Percentiles rank a stretch among this genome's conserved stretches.
Evolutionary conservation across 2,113 vertebrate genomes (phyloP).

Genomic region (Fukomys damarensis): DNA sequence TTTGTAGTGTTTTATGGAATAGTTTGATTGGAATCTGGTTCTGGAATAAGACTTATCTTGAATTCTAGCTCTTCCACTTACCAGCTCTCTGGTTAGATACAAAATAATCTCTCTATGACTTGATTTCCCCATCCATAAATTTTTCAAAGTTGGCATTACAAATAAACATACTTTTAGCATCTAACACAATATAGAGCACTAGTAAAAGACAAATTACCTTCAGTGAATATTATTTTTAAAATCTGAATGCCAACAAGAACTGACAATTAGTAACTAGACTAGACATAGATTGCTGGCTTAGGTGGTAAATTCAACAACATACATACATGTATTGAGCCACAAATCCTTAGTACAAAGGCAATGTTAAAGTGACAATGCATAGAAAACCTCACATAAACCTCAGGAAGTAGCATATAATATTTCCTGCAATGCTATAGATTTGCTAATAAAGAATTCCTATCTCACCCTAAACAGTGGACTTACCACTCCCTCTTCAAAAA

Average conservation of each 20-base stretch:
- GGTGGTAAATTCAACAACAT: neutral
- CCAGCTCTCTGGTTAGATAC: neutral
- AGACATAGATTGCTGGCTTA: neutral
- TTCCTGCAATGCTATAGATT: neutral
- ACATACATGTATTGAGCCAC: neutral
- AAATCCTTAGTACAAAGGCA: neutral
- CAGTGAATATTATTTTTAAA: neutral
- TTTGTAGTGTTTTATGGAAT: neutral
- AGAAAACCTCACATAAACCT: conserved; percentile 1
- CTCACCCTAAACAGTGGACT: neutral
- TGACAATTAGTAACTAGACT: neutral
- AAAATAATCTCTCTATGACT: neutral
- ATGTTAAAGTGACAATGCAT: neutral
- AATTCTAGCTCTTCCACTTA: neutral
- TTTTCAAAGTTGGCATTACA: neutral
- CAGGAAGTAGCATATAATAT: neutral
- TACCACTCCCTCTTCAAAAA: neutral
- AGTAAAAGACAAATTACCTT: neutral
- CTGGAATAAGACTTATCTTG: neutral
- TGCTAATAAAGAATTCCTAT: neutral
- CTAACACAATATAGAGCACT: neutral
- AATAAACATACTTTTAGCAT: neutral
- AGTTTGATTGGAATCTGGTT: neutral
- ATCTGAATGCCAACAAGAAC: neutral
- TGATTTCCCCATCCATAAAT: neutral